Conservation (phyloP, 2,113 vertebrate species). For the Platysteira castanea region DNA sequence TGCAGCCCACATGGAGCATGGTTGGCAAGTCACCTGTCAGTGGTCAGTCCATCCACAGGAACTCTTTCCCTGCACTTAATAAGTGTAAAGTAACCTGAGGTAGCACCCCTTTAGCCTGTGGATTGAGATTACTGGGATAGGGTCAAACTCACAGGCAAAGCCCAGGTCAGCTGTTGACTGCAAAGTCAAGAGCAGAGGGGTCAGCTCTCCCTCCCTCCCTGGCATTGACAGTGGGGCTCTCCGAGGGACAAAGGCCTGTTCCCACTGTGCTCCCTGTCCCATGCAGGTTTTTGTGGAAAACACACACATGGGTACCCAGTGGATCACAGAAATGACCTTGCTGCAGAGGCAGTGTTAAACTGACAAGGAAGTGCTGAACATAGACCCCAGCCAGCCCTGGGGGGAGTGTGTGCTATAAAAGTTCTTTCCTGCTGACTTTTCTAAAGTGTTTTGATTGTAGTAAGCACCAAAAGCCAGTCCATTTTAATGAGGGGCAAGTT, state of each 20-base stretch:
- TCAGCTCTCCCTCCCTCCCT: background rate
- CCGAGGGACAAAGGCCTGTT: background rate
- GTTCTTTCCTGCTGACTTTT: background rate
- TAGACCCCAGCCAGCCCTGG: background rate
- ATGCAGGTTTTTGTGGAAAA: background rate
- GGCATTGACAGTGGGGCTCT: background rate
- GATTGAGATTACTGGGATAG: background rate
- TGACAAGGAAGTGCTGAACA: background rate
- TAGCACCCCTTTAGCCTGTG: background rate
- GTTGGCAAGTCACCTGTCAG: background rate
- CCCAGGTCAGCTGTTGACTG: background rate
- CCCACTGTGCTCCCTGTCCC: background rate
- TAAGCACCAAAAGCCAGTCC: background rate
- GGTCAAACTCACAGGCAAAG: background rate
- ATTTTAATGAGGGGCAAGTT: background rate
- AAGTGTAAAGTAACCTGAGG: background rate
- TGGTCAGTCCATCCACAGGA: background rate
- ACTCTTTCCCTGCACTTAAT: background rate
- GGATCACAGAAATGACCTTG: fast-evolving
- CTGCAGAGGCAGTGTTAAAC: background rate
- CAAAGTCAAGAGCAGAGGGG: background rate
- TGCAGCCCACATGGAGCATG: background rate
- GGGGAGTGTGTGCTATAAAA: background rate
- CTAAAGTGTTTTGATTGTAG: background rate
- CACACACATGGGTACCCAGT: fast-evolving